Evolutionary conservation across 2,797 vertebrate species (phyloP).

Genomic region (Tenualosa thibaudeaui): DNA sequence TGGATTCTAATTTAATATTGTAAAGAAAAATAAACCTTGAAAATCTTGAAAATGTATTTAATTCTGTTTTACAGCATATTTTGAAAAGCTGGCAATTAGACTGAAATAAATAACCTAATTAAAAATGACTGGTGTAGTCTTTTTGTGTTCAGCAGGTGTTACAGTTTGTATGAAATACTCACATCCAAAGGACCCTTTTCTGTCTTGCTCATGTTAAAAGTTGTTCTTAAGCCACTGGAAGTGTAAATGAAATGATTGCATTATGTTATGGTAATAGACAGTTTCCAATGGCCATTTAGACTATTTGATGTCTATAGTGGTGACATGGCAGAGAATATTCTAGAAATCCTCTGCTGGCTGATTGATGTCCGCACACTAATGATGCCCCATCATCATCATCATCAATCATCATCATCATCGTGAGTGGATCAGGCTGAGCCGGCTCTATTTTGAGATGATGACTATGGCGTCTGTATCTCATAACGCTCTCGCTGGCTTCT

Average conservation of each 20-base stretch:
- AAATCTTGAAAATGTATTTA: neutral
- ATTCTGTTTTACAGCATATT: neutral
- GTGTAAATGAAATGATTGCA: too few relatives aligned
- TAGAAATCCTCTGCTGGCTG: neutral
- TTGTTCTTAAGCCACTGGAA: too few relatives aligned
- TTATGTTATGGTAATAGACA: neutral
- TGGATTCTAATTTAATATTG: conserved; percentile 12
- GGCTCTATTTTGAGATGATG: neutral
- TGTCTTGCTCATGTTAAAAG: neutral
- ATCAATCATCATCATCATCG: too few relatives aligned
- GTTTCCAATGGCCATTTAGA: neutral
- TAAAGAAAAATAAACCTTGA: neutral
- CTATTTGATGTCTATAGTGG: neutral
- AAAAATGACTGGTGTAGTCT: neutral
- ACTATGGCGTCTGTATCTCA: neutral
- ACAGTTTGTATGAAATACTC: neutral
- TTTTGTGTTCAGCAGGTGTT: neutral
- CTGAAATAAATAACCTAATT: neutral
- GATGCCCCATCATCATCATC: neutral
- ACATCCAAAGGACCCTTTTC: neutral
- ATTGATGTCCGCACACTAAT: neutral
- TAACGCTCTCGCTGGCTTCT: neutral
- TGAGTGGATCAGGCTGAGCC: neutral
- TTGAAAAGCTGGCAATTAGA: conserved; percentile 8
- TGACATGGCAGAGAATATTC: neutral